Evolutionary conservation across 2,888 invertebrate species (phyloP), one percentile per base, ranked within the genome.

Genomic region (Periphyllus acericola): DNA sequence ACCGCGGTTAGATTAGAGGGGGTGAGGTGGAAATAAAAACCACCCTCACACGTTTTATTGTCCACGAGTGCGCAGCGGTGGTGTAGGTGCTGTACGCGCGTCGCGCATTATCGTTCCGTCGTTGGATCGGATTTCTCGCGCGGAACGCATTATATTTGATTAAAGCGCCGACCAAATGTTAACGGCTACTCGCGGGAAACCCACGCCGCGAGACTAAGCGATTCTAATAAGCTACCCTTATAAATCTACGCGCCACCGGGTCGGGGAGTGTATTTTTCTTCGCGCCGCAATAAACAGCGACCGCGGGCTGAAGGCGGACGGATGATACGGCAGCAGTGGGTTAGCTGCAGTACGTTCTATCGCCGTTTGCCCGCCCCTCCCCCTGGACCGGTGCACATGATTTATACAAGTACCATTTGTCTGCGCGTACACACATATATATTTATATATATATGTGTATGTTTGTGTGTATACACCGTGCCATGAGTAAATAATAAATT

Each of bases 221-320:
- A 8, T 71, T 71, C 32, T 71, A 71, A 71, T 71, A 29, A 71
- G 32, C 71, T 32, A 71, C 32, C 71, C 29, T 32, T 29, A 71
- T 71, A 71, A 71, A 71, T 71, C 71, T 71, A 71, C 71, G 17
- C 66, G n/a, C 25, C 34, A 52, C 1, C n/a, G 19, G 29, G 66
- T 68, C n/a, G 29, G 3, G 8, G 36, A 29, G 66, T 36, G 81
- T 17, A 68, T 81, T 81, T 68, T 81, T 81, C 81, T 81, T 81
- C 29, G 19, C 36, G 17, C 81, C 66, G 40, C 66, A 40, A 66
- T 36, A 60, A 80, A 80, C n/a, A 80, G 34, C 52, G 52, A 36
- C 40, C 40, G 9, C 40, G 0, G 40, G 6, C 36, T 36, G 40
- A 0, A 8, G 40, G 76, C 19, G 17, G 17, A 46, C 29, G 29